Evolutionary conservation across 2,113 vertebrate genomes (phyloP), one percentile per base, ranked within the genome.

Genomic region (Callionymus lyra): DNA sequence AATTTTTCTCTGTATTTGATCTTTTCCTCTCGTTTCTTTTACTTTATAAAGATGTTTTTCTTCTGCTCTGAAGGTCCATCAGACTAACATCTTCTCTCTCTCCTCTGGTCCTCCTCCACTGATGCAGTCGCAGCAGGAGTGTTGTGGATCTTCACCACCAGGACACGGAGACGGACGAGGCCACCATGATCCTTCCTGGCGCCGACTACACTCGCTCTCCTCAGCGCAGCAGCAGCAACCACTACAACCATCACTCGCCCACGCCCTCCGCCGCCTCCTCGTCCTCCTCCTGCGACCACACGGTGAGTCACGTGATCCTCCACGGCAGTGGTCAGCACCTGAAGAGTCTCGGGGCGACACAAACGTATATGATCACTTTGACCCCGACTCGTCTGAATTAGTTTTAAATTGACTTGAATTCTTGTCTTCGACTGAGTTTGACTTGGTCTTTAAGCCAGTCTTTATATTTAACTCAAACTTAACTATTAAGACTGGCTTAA

Each of bases 71-170:
- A n/a, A n/a, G n/a, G n/a, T n/a, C n/a, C n/a, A n/a, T n/a, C n/a
- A n/a, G n/a, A n/a, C n/a, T n/a, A n/a, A n/a, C n/a, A n/a, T n/a
- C n/a, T 4, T 14, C 9, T 31, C 2, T 5, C 6, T 27, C 32
- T 31, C 9, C 14, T 32, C 8, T 5, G 6, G 74, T 1, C 56
- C 56, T 0, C 80, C 84, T 0, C 35, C 12, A 1, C 21, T 27
- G 4, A 27, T n/a, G n/a, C 21, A 27, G 21, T 27, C 86, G 93
- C 56, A 97, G 95, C 21, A 63, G 90, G 1, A 98, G 95, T 12
- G 90, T 94, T 2, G 84, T 87, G 52, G 89, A 97, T 63, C 79
- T 98, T 12, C 69, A 85, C 16, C 91, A 94, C 44, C 91, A 87
- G 49, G 90, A 85, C 58, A 55, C 67, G 0, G 81, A 84, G 44